Conservation (phyloP, 2,113 vertebrate genomes). For the Crotophaga sulcirostris region DNA sequence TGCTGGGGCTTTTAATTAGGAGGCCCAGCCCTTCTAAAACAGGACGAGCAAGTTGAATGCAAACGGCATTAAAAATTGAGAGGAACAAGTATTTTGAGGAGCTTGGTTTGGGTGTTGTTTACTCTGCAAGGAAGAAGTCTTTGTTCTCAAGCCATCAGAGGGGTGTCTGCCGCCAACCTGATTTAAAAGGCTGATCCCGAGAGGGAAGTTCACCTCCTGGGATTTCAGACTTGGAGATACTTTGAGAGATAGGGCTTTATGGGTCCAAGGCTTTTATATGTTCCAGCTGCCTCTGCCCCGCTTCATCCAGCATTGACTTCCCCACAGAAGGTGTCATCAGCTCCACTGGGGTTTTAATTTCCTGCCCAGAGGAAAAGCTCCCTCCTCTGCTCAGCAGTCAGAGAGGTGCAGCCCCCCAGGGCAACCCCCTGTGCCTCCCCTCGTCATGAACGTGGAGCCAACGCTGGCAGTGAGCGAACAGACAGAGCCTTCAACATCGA, state of each 20-base stretch:
- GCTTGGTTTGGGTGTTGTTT: slow-evolving; percentile 53
- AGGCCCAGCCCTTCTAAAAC: slow-evolving; percentile 60
- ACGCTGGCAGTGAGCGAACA: neutral
- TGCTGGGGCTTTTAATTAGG: slow-evolving; percentile 24
- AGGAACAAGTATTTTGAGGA: slow-evolving; percentile 45
- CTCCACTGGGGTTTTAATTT: neutral
- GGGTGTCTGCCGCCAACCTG: slow-evolving; percentile 44
- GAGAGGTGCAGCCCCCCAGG: neutral
- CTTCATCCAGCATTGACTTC: neutral
- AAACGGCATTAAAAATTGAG: slow-evolving; percentile 59
- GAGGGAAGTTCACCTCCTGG: neutral
- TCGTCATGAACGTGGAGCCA: neutral
- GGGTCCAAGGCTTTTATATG: neutral
- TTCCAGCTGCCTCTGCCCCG: neutral
- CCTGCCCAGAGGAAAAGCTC: neutral
- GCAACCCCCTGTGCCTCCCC: neutral
- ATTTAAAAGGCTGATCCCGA: slow-evolving; percentile 38
- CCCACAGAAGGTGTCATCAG: neutral
- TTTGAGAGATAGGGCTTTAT: neutral
- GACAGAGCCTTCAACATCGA: neutral
- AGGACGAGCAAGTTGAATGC: slow-evolving; percentile 59
- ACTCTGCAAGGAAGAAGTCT: slow-evolving; percentile 4
- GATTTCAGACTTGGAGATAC: neutral
- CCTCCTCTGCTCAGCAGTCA: neutral
- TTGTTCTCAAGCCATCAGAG: slow-evolving; percentile 47